Evolutionary conservation across 37 sponge, comb jelly and placozoan genomes (phyloP), one percentile per base, ranked within the genome.

Genomic region (Aplysina aerophoba): DNA sequence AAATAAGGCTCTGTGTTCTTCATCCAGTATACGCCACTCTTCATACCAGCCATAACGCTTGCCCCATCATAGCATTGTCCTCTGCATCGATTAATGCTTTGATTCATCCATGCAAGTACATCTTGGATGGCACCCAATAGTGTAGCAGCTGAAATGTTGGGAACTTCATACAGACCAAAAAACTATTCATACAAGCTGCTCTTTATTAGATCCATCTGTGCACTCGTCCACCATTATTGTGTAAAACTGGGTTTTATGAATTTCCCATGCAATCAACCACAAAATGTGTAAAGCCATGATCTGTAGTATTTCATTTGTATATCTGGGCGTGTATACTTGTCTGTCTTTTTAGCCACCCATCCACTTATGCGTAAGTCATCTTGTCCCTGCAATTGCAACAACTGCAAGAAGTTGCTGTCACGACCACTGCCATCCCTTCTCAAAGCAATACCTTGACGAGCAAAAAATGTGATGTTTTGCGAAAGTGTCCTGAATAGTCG

Each of bases 391-490:
- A 58, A 58, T 58, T 58, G 15, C 59, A 58, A 58, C 59, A 58
- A 58, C 59, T 58, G 59, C 59, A 58, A 58, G 19, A 58, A 58
- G 59, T 58, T 58, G 59, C 59, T 58, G 59, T 58, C 59, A 58
- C 59, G 17, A 58, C 59, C 59, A 58, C 59, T 58, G 59, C 59
- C 59, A 58, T 58, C 59, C 59, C 59, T 19, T 58, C 59, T 58
- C 59, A 58, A 58, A 58, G 59, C 59, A 58, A 58, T 19, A 58
- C 59, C 59, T 58, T 58, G 59, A 58, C 59, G 59, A 58, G 59
- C 59, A 58, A 58, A 19, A 58, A 58, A 58, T 58, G 15, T 58
- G 59, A 20, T 58, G 59, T 19, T 58, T 58, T 58, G 59, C 19
- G 19, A 58, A 58, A 58, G 15, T 58, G 15, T 58, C 59, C 15